phyloP scores from a whole-genome alignment of 1,140 invertebrate genomes.

The Micrasema longulum region DNA sequence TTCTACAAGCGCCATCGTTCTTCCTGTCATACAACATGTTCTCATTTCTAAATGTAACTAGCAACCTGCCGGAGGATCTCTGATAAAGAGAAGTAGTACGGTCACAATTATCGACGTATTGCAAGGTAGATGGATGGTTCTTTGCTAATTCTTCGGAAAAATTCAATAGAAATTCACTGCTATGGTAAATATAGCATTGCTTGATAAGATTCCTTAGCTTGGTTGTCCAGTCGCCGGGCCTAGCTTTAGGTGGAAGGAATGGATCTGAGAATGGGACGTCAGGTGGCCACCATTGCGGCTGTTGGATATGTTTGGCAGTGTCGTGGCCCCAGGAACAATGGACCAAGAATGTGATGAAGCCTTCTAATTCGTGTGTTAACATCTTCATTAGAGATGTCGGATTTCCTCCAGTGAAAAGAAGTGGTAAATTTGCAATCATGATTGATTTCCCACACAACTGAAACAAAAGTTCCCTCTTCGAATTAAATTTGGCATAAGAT shows the following conservation, averaged over 20 bases:
- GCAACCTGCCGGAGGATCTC: slow-evolving; percentile 71
- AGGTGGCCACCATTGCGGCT: slow-evolving; percentile 77
- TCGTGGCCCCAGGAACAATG: slow-evolving; percentile 78
- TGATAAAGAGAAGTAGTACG: slow-evolving; percentile 79
- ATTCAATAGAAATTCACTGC: slow-evolving; percentile 76
- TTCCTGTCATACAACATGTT: slow-evolving; percentile 71
- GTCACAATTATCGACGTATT: slow-evolving; percentile 79
- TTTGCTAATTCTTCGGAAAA: slow-evolving; percentile 77
- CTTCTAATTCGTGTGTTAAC: slow-evolving; percentile 72
- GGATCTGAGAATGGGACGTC: slow-evolving; percentile 75
- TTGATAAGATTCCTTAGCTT: slow-evolving; percentile 76
- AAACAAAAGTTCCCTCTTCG: too few relatives aligned
- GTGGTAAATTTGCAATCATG: slow-evolving; percentile 76
- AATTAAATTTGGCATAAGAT: too few relatives aligned
- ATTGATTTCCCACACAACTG: slow-evolving; percentile 45
- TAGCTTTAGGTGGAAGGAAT: slow-evolving; percentile 65
- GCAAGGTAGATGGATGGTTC: slow-evolving; percentile 72
- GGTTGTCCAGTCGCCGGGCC: slow-evolving; percentile 71
- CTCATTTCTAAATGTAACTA: slow-evolving; percentile 82
- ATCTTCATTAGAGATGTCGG: slow-evolving; percentile 76
- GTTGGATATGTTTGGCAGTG: slow-evolving; percentile 68
- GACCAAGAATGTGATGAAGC: slow-evolving; percentile 80
- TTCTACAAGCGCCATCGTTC: slow-evolving; percentile 34
- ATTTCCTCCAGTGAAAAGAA: slow-evolving; percentile 77
- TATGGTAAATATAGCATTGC: slow-evolving; percentile 78